These are phyloP conservation scores for Leucophenga varia DNA, from an alignment of 1,140 invertebrate genomes.

Conservation along the genomic window DNA sequence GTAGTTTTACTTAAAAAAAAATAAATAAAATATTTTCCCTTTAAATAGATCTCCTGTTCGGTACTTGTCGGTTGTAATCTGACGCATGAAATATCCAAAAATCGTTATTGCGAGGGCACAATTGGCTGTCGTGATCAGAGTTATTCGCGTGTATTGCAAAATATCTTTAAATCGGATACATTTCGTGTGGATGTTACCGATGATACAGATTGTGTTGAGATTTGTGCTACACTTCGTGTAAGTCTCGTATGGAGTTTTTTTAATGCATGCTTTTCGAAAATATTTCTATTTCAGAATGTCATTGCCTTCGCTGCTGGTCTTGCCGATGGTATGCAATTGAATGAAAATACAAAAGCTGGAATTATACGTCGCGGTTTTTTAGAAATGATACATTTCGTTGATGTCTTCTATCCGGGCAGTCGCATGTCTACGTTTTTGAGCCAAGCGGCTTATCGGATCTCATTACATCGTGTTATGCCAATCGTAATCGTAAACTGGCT, in stretches of 20 bases:
- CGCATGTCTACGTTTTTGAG: constrained; percentile 44
- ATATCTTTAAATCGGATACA: constrained; percentile 31
- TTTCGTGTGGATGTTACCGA: constrained; percentile 45
- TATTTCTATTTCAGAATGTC: constrained; percentile 39
- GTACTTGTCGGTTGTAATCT: constrained; percentile 44
- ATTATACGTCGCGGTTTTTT: constrained; percentile 40
- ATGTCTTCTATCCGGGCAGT: constrained; percentile 45
- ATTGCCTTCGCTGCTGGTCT: constrained; percentile 40
- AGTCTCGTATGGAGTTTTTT: neutral
- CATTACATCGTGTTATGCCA: constrained; percentile 41
- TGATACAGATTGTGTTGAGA: constrained; percentile 43
- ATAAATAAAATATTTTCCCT: too few species aligned
- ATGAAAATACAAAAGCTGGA: constrained; percentile 40
- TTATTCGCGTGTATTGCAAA: constrained; percentile 30
- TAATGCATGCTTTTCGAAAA: too few species aligned
- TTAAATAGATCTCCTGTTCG: constrained; percentile 46
- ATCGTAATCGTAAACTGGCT: constrained; percentile 41
- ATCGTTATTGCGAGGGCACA: constrained; percentile 36
- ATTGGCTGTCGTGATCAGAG: constrained; percentile 43
- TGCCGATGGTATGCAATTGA: constrained; percentile 40
- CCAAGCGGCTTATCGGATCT: constrained; percentile 39
- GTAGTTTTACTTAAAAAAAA: too few species aligned
- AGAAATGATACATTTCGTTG: constrained; percentile 40
- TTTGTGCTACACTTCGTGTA: constrained; percentile 34
- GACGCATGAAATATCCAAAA: constrained; percentile 29